A percentile compares a stretch with the other conserved stretches of the same genome.
These are phyloP conservation scores for Deroplatys truncata DNA, from an alignment of 2,888 invertebrate genomes.

Conservation along the genomic window DNA sequence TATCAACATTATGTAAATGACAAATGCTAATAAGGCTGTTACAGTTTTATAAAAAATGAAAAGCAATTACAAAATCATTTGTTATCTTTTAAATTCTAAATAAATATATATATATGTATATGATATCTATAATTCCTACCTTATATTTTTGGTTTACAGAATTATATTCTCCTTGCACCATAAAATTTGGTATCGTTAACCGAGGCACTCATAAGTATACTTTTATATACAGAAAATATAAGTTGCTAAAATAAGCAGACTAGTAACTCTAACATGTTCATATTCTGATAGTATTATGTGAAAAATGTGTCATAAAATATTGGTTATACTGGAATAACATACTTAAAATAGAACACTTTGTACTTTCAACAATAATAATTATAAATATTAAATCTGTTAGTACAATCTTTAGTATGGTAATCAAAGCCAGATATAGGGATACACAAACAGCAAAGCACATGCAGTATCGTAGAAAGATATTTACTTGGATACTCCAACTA, in stretches of 20 bases:
- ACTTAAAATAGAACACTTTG: neutral
- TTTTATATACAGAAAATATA: neutral
- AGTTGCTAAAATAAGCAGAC: neutral
- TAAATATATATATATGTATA: neutral
- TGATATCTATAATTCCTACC: neutral
- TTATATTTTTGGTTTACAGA: neutral
- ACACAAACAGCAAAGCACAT: neutral
- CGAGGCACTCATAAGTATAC: neutral
- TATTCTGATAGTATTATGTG: neutral
- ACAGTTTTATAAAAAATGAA: too few species aligned
- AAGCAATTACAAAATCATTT: too few species aligned
- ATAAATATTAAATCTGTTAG: neutral
- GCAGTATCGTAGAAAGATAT: neutral
- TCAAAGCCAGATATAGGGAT: neutral
- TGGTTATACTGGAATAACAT: neutral
- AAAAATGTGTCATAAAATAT: neutral
- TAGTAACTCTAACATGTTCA: neutral
- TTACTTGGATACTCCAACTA: neutral
- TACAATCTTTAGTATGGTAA: neutral
- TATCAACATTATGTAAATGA: too few species aligned
- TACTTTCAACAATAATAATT: neutral
- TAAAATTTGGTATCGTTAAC: neutral
- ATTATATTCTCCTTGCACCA: neutral
- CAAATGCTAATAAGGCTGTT: too few species aligned
- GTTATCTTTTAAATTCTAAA: neutral